These are phyloP conservation scores for Pherbina coryleti DNA, from an alignment of 2,888 invertebrate genomes.

Conservation along the genomic window DNA sequence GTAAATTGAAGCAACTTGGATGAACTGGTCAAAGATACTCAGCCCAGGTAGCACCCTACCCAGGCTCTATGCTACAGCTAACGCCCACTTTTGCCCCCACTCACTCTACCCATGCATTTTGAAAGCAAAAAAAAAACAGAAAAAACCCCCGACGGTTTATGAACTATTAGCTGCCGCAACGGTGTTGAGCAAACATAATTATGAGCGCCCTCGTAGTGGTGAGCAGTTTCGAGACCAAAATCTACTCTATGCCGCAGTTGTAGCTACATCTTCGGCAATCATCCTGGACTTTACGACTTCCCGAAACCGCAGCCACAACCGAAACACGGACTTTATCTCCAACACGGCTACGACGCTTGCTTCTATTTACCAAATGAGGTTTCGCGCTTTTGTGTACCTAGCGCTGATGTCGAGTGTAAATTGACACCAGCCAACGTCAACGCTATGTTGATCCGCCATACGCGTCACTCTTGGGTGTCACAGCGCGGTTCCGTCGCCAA, in stretches of 20 bases:
- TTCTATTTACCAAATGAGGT: constrained; percentile 31
- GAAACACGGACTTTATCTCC: not conserved
- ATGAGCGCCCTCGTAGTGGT: constrained; percentile 3
- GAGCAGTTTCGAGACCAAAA: too few relatives aligned
- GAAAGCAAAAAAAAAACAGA: not conserved
- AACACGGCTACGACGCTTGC: not conserved
- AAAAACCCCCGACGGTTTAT: not conserved
- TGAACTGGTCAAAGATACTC: too few relatives aligned
- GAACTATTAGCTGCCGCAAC: constrained; percentile 14
- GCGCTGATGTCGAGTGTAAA: constrained; percentile 12
- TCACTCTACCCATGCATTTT: too few relatives aligned
- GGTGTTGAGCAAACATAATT: constrained; percentile 33
- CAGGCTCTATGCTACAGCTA: too few relatives aligned
- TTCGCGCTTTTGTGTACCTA: constrained; percentile 1
- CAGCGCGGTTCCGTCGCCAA: constrained; percentile 5
- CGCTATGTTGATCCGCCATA: not conserved
- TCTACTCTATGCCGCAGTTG: not conserved
- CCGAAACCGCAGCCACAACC: too few relatives aligned
- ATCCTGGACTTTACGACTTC: not conserved
- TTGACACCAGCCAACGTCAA: constrained; percentile 11
- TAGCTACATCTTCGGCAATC: not conserved
- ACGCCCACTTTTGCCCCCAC: too few relatives aligned
- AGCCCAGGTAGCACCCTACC: too few relatives aligned
- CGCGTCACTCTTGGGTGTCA: constrained; percentile 17
- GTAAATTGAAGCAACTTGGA: too few relatives aligned